Base-by-base conservation (phyloP, 2,797 vertebrate species). In the Betta splendens region DNA sequence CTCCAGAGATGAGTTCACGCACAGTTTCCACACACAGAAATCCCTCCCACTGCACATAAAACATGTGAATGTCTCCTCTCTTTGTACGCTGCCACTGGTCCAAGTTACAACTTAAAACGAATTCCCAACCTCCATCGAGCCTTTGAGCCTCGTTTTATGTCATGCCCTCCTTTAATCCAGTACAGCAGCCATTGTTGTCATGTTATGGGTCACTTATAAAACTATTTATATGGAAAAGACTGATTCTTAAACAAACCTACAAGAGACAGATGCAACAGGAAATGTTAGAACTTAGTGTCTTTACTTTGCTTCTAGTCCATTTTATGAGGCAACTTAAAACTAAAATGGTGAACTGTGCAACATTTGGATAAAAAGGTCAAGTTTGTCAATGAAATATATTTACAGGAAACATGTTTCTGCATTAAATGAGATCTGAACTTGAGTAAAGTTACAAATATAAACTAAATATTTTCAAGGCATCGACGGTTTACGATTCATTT, bases 51-150 rank as follows among this genome's bases (percentile, higher is more conserved):
- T 75, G 62, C 65, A 83, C 63, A 72, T 85, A 71, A 89, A 85
- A 79, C 49, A 70, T 43, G 56, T 13, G 63, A 81, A 84, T 57
- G 74, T 76, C 88, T 89, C 62, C 77, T 83, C 63, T 75, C 72
- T 80, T 71, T 75, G 58, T 56, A 65, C 72, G 72, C 67, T 22
- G 65, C 66, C 79, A 77, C 77, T 79, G 68, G 69, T 70, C 69
- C 77, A 80, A 83, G 77, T 80, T 77, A 61, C 86, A 52, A 86
- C 74, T 75, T 84, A 73, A 88, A 88, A 88, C 83, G 46, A 83
- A 75, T 80, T 83, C 58, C 54, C 66, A 69, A 65, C 48, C 38
- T 72, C 82, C 74, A 79, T 80, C 44, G 42, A 76, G 77, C 73
- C 87, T 80, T 69, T 70, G 81, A 81, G 75, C 55, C 72, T 72